Percentiles rank a stretch among this genome's conserved stretches.
phyloP scores from a whole-genome alignment of 2,888 invertebrate species.

The Lathronympha strigana region DNA sequence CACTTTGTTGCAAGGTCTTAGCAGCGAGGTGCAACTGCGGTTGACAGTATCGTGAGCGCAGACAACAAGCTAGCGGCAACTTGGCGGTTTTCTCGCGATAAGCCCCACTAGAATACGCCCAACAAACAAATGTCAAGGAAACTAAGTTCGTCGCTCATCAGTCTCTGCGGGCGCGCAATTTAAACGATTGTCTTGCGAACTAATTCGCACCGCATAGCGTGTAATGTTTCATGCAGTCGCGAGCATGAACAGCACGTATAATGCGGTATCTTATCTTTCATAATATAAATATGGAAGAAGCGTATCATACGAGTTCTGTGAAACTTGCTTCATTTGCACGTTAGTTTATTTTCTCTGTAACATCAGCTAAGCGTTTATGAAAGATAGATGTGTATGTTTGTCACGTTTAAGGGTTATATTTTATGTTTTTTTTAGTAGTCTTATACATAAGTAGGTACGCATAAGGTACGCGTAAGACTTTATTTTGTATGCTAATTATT shows the following conservation, averaged over 20 bases:
- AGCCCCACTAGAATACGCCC: constrained; percentile 52
- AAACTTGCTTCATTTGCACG: background rate
- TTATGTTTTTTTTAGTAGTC: too few relatives aligned
- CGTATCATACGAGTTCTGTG: background rate
- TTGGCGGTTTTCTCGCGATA: constrained; percentile 57
- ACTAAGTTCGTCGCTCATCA: constrained; percentile 52
- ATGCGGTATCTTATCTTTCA: constrained; percentile 1
- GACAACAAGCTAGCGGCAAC: constrained; percentile 49
- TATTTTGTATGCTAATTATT: too few relatives aligned
- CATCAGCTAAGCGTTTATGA: background rate
- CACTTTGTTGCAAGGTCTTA: constrained; percentile 72
- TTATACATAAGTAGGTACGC: too few relatives aligned
- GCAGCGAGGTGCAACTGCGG: constrained; percentile 61
- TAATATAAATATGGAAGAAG: constrained; percentile 5
- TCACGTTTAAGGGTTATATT: too few relatives aligned
- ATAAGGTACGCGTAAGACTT: too few relatives aligned
- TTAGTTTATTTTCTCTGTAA: background rate
- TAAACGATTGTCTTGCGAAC: constrained; percentile 47
- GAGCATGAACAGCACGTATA: constrained; percentile 20
- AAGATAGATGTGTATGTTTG: too few relatives aligned
- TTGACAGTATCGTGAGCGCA: constrained; percentile 56
- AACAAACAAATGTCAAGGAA: constrained; percentile 54
- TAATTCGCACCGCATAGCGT: constrained; percentile 44
- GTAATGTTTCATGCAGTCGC: constrained; percentile 37
- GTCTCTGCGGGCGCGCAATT: constrained; percentile 49